These are phyloP conservation scores for Squalus acanthias DNA, from an alignment of 2,797 vertebrate species.

Conservation along the genomic window DNA sequence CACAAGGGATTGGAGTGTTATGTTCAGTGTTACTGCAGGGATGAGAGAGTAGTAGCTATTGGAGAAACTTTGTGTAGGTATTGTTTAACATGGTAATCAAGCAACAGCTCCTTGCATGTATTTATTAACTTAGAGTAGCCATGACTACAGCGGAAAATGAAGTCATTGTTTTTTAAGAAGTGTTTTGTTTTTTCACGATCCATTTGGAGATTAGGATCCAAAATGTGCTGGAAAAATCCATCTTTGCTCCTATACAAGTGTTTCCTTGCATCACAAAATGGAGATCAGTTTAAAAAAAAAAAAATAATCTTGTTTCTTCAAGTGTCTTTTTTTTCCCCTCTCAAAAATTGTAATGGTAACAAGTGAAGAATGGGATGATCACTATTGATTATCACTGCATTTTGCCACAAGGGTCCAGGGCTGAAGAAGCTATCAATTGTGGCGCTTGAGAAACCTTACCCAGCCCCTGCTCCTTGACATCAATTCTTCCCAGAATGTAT, in stretches of 20 bases:
- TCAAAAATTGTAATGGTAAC: not conserved
- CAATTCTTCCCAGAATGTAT: not conserved
- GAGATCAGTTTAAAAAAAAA: not conserved
- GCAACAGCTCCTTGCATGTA: not conserved
- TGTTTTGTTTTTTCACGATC: not conserved
- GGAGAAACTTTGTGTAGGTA: not conserved
- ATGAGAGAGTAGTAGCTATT: not conserved
- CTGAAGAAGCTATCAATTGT: not conserved
- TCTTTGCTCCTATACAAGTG: not conserved
- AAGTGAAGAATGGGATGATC: not conserved
- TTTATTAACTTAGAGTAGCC: not conserved
- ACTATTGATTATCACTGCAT: not conserved
- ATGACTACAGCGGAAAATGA: not conserved
- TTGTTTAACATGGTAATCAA: not conserved
- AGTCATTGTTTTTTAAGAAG: not conserved
- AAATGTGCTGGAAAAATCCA: not conserved
- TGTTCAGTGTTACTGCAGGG: not conserved
- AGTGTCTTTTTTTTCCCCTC: not conserved
- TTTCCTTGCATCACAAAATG: not conserved
- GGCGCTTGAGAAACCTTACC: not conserved
- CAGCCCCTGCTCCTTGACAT: not conserved
- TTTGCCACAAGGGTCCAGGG: not conserved
- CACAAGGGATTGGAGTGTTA: not conserved
- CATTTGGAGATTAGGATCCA: not conserved
- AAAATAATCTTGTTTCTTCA: not conserved